These are phyloP conservation scores for Ranitomeya variabilis DNA, from an alignment of 2,113 vertebrate species.

Conservation along the genomic window DNA sequence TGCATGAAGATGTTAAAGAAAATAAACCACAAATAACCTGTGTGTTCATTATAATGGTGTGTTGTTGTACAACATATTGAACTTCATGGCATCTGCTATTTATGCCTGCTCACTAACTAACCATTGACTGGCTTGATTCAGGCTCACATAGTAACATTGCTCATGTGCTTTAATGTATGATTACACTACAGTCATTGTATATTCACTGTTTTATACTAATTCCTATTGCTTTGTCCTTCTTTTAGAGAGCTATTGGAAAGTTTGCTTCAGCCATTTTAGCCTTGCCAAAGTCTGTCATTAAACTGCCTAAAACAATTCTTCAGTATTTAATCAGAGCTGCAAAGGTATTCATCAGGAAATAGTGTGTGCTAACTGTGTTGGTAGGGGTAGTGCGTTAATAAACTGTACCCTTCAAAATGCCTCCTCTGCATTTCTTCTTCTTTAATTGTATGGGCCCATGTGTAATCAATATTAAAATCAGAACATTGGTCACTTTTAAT, in stretches of 20 bases:
- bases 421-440: slow-evolving; percentile 71
- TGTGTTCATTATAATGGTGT: neutral
- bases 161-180: slow-evolving; percentile 21
- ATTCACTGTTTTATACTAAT: slow-evolving; percentile 78
- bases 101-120: neutral
- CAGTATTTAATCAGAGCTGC: slow-evolving; percentile 96
- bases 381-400: slow-evolving; percentile 58
- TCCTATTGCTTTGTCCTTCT: slow-evolving; percentile 81
- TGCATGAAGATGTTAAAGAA: slow-evolving; percentile 1
- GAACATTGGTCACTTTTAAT: slow-evolving; percentile 19
- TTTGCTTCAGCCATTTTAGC: slow-evolving; percentile 97
- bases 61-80: neutral
- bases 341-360: slow-evolving; percentile 84
- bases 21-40: slow-evolving; percentile 1
- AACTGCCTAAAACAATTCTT: slow-evolving; percentile 98
- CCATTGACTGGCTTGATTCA: neutral
- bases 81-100: neutral
- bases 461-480: neutral
- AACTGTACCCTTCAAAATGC: slow-evolving; percentile 46
- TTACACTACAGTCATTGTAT: slow-evolving; percentile 37
- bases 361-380: slow-evolving; percentile 65
- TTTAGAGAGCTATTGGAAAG: slow-evolving; percentile 98
- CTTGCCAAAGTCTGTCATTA: slow-evolving; percentile 98
- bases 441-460: slow-evolving; percentile 14
- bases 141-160: neutral